Conservation (phyloP, 2,797 vertebrate genomes). For the Chaetophractus vellerosus region DNA sequence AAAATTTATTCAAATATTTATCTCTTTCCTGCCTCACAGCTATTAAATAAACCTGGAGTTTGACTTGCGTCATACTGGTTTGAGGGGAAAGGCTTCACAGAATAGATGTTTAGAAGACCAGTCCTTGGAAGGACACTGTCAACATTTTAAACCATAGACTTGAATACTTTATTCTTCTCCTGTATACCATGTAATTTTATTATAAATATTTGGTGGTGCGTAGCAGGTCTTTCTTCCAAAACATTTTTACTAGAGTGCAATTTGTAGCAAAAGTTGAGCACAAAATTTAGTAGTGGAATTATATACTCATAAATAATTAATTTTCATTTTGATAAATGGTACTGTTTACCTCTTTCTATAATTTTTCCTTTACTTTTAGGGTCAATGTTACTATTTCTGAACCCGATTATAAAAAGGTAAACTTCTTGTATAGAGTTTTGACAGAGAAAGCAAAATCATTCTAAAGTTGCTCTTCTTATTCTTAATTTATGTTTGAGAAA, state of each 20-base stretch:
- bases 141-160: conserved; percentile 80
- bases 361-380: neutral
- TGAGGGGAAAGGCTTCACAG: conserved; percentile 56
- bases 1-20: conserved; percentile 12
- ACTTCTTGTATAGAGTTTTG: neutral
- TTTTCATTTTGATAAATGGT: neutral
- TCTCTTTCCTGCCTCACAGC: conserved; percentile 61
- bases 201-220: neutral
- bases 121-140: conserved; percentile 67
- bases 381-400: neutral
- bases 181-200: conserved; percentile 73
- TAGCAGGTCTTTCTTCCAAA: conserved; percentile 65
- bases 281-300: neutral
- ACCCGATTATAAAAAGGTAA: neutral
- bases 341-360: neutral
- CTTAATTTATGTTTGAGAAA: neutral
- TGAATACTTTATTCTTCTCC: conserved; percentile 62
- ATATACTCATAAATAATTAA: neutral
- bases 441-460: neutral
- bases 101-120: conserved; percentile 75
- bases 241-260: conserved; percentile 75
- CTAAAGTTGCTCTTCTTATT: neutral
- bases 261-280: conserved; percentile 54
- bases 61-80: conserved; percentile 67
- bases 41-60: conserved; percentile 55